phyloP scores from a whole-genome alignment of 2,888 invertebrate species.

The Leptothorax acervorum region DNA sequence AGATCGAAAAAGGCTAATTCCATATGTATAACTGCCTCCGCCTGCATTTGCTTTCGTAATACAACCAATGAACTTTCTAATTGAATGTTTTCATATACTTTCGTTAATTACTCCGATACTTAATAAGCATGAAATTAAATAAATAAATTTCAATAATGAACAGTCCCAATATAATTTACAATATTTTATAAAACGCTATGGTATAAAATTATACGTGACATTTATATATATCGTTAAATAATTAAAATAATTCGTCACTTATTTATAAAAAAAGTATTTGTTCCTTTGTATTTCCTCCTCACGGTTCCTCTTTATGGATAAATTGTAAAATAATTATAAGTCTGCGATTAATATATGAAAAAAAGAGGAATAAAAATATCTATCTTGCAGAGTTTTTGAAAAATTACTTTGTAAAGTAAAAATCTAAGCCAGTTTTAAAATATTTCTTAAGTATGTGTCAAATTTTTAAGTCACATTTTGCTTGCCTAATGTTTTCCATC shows the following conservation, averaged over 20 bases:
- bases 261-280: not conserved
- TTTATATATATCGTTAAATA: not conserved
- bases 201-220: not conserved
- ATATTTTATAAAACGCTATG: slow-evolving; percentile 17
- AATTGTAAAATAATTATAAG: not conserved
- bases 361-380: not conserved
- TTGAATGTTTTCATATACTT: slow-evolving; percentile 44
- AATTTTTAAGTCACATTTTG: not conserved
- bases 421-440: not conserved
- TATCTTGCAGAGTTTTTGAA: not conserved
- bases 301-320: not conserved
- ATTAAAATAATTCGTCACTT: not conserved
- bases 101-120: slow-evolving; percentile 49
- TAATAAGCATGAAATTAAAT: not conserved
- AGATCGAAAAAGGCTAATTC: slow-evolving; percentile 17
- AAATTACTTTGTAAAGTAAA: not conserved
- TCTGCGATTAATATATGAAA: not conserved
- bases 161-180: slow-evolving; percentile 32
- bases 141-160: slow-evolving; percentile 24
- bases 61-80: slow-evolving; percentile 49
- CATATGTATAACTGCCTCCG: not conserved
- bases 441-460: not conserved
- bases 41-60: slow-evolving; percentile 54
- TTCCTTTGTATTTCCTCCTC: not conserved
- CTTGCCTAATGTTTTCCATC: not conserved